phyloP scores from a whole-genome alignment of 2,113 vertebrate species.

The Emydocephalus ijimae region DNA sequence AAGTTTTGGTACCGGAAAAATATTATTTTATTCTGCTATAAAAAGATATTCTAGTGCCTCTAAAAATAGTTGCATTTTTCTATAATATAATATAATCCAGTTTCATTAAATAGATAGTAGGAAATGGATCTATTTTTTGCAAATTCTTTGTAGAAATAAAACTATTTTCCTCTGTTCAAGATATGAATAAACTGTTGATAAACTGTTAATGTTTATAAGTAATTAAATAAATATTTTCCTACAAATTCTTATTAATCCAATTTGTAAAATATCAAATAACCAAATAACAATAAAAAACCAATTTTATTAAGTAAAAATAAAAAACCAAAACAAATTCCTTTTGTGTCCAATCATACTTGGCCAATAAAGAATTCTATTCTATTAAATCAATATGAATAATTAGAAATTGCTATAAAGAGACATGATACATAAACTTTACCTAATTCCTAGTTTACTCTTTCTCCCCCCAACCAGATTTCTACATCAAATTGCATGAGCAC shows the following conservation, averaged over 20 bases:
- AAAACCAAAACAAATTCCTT: too few species aligned
- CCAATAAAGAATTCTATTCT: too few species aligned
- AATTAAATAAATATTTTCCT: neutral
- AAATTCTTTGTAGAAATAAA: neutral
- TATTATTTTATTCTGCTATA: neutral
- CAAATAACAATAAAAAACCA: too few species aligned
- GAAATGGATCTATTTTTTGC: neutral
- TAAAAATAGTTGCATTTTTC: constrained; percentile 9
- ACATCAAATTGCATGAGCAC: neutral
- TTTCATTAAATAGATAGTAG: constrained; percentile 5
- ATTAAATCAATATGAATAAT: neutral
- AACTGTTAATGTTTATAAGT: neutral
- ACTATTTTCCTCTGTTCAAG: neutral
- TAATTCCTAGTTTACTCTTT: neutral
- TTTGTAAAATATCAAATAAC: neutral
- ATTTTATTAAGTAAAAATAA: too few species aligned
- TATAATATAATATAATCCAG: neutral
- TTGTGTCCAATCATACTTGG: too few species aligned
- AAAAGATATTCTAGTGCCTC: constrained; percentile 26
- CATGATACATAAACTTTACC: neutral
- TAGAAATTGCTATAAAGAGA: neutral
- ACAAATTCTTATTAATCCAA: neutral
- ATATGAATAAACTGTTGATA: neutral
- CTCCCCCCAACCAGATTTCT: neutral
- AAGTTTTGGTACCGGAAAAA: constrained; percentile 47